Conservation (phyloP, 2,797 vertebrate species). For the Eptatretus atami region DNA sequence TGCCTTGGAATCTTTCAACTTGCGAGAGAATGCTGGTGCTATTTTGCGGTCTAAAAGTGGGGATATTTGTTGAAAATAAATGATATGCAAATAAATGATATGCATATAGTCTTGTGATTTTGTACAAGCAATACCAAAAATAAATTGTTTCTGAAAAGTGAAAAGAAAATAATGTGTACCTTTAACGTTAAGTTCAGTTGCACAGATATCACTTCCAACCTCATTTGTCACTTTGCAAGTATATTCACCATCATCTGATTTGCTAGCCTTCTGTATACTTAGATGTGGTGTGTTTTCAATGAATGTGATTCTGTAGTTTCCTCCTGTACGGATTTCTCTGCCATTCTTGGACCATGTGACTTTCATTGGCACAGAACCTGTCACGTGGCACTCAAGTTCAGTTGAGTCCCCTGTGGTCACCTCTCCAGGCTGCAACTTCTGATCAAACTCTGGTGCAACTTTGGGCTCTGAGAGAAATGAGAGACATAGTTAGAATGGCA, state of each 20-base stretch:
- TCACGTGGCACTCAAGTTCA: conserved; percentile 69
- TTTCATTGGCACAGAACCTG: conserved; percentile 50
- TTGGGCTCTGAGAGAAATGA: conserved; percentile 32
- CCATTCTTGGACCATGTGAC: conserved; percentile 89
- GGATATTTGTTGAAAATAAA: no score
- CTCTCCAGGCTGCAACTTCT: conserved; percentile 39
- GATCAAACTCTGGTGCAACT: conserved; percentile 65
- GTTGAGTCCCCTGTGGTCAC: conserved; percentile 51
- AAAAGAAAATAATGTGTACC: conserved; percentile 22
- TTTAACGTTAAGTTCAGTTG: conserved; percentile 61
- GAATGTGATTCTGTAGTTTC: conserved; percentile 64
- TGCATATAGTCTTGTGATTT: no score
- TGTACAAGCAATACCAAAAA: no score
- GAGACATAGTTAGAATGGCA: no score
- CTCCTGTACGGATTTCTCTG: conserved; percentile 65
- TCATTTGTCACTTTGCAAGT: conserved; percentile 72
- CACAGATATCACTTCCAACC: conserved; percentile 72
- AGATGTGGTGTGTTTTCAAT: conserved; percentile 40
- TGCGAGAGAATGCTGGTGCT: background rate
- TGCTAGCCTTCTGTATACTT: conserved; percentile 58
- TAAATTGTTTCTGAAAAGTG: no score
- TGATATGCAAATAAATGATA: no score
- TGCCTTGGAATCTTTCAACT: background rate
- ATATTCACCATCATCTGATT: conserved; percentile 53
- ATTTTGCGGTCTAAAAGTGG: conserved; percentile 2